Evolutionary conservation across 2,888 invertebrate species (phyloP), one percentile per base, ranked within the genome.

Genomic region (Meiosimyza decipiens): DNA sequence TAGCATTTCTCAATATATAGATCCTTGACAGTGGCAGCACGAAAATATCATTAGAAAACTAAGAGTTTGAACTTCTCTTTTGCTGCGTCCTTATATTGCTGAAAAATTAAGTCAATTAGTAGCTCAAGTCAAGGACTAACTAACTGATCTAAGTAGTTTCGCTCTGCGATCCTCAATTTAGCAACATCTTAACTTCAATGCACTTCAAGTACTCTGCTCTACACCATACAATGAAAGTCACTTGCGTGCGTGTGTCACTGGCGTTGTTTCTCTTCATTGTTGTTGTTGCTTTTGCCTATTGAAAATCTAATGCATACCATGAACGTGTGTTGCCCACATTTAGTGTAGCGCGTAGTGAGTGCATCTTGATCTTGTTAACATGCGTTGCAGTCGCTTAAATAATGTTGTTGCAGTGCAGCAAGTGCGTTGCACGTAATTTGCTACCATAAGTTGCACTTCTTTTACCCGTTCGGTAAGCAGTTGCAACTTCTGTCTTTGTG

Each of bases 341-440:
- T 68, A 69, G 57, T 40, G 40, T 40, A 40, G 40, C 40, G 40
- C 40, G 40, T 7, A 40, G 40, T 40, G 40, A 40, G 40, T 40
- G 40, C 72, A 72, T 68, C 68, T 49, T 55, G 68, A 71, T 71
- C 71, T 65, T 71, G 66, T 71, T 71, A 66, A 71, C 71, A 71
- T 71, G 66, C 66, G 40, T 71, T 40, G 72, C 67, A 64, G 68
- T 50, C 49, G 57, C 63, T 60, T 55, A 72, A 72, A 72, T 68
- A 63, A 68, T 72, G 72, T 72, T 72, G 72, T 72, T 63, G 64
- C n/a, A 12, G 69, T 22, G 13, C 13, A 16, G 69, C 59, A 69
- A 28, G 40, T 54, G n/a, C 54, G 49, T 40, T 50, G 55, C 18
- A 15, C 40, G 59, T 67, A 68, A 72, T 72, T 64, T 57, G 68